phyloP scores from a whole-genome alignment of 2,113 vertebrate genomes.

The Poecile atricapillus region DNA sequence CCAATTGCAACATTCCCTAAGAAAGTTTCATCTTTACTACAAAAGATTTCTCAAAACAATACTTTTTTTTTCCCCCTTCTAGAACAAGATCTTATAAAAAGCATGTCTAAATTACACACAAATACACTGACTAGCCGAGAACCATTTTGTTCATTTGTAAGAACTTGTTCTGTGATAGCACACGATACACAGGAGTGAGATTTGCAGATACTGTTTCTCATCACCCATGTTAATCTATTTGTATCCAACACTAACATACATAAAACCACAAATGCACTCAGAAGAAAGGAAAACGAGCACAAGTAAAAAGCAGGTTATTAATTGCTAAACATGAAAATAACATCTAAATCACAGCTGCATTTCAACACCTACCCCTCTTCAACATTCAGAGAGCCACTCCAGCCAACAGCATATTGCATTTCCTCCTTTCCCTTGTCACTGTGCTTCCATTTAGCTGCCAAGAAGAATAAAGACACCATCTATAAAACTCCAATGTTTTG shows the following conservation, averaged over 20 bases:
- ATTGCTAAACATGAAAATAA: neutral
- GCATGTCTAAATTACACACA: neutral
- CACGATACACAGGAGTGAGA: neutral
- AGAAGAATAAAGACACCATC: neutral
- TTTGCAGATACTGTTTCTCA: neutral
- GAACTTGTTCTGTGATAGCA: neutral
- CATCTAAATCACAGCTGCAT: neutral
- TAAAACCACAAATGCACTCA: neutral
- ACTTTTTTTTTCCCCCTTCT: neutral
- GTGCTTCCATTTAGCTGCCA: slow-evolving; percentile 92
- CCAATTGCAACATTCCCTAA: neutral
- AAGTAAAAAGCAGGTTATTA: neutral
- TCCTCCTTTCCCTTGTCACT: slow-evolving; percentile 88
- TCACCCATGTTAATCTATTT: neutral
- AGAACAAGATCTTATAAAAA: neutral
- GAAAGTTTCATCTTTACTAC: neutral
- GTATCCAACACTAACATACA: neutral
- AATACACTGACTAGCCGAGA: neutral
- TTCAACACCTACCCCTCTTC: slow-evolving; percentile 87
- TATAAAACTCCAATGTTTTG: neutral
- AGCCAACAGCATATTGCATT: slow-evolving; percentile 91
- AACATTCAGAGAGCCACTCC: slow-evolving; percentile 86
- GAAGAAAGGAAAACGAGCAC: neutral
- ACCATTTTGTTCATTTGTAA: neutral
- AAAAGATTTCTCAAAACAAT: neutral